Evolutionary conservation across 2,888 invertebrate species (phyloP).

Genomic region (Agriotes lineatus): DNA sequence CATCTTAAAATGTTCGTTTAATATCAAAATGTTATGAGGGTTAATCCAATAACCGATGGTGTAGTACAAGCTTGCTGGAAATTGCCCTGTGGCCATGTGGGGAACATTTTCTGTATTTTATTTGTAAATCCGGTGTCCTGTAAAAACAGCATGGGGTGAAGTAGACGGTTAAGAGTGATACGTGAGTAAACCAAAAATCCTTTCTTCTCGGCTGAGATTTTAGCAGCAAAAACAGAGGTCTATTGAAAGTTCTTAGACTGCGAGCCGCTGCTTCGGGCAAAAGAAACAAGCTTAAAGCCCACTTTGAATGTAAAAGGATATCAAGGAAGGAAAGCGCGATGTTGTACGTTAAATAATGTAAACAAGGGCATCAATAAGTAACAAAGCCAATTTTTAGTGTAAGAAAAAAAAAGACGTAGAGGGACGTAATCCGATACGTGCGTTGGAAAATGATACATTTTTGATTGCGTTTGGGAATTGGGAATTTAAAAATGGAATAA

Average conservation of each 20-base stretch:
- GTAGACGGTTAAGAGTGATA: conserved; percentile 18
- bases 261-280: conserved; percentile 15
- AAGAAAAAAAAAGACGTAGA: conserved; percentile 24
- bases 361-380: conserved; percentile 28
- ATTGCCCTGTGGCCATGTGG: too few relatives aligned
- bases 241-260: conserved; percentile 28
- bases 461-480: conserved; percentile 34
- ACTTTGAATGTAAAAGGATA: conserved; percentile 33
- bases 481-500: conserved; percentile 34
- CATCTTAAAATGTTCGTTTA: too few relatives aligned
- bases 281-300: conserved; percentile 24
- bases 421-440: conserved; percentile 30
- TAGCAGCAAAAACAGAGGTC: conserved; percentile 27
- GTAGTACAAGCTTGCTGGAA: too few relatives aligned
- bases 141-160: neutral
- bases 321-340: conserved; percentile 11
- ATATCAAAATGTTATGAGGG: too few relatives aligned
- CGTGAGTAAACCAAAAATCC: conserved; percentile 22
- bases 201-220: conserved; percentile 8
- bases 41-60: too few relatives aligned
- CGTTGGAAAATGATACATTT: conserved; percentile 39
- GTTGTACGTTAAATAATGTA: conserved; percentile 36
- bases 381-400: conserved; percentile 27
- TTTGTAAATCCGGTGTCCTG: neutral
- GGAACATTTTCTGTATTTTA: neutral